phyloP scores from a whole-genome alignment of 2,113 vertebrate genomes.

The Phaethon lepturus region DNA sequence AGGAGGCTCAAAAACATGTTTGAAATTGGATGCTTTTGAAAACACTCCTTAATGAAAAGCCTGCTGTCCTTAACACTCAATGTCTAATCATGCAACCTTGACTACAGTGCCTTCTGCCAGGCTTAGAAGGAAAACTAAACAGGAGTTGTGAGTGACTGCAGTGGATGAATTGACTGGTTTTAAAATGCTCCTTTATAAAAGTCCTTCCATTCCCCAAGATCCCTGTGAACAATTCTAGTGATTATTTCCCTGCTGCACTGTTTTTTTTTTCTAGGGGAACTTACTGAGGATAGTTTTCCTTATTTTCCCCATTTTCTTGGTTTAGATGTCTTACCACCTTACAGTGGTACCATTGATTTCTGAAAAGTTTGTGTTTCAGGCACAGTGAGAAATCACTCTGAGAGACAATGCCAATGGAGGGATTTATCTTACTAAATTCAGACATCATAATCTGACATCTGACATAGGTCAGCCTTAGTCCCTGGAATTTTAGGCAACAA shows the following conservation, averaged over 20 bases:
- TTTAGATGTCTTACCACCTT: background rate
- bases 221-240: background rate
- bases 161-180: background rate
- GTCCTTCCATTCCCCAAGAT: background rate
- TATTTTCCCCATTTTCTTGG: background rate
- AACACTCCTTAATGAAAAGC: background rate
- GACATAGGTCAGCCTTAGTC: background rate
- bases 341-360: background rate
- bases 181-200: background rate
- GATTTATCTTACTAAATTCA: background rate
- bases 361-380: background rate
- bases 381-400: background rate
- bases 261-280: background rate
- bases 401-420: background rate
- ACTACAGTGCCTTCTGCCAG: background rate
- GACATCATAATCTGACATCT: background rate
- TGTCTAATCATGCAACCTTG: background rate
- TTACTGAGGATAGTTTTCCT: background rate
- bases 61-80: background rate
- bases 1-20: background rate
- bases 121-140: background rate
- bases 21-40: background rate
- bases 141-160: background rate
- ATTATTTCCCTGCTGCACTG: background rate
- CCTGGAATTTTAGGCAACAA: background rate